Base-by-base conservation (phyloP, 2,797 vertebrate genomes). In the Oreochromis mossambicus region DNA sequence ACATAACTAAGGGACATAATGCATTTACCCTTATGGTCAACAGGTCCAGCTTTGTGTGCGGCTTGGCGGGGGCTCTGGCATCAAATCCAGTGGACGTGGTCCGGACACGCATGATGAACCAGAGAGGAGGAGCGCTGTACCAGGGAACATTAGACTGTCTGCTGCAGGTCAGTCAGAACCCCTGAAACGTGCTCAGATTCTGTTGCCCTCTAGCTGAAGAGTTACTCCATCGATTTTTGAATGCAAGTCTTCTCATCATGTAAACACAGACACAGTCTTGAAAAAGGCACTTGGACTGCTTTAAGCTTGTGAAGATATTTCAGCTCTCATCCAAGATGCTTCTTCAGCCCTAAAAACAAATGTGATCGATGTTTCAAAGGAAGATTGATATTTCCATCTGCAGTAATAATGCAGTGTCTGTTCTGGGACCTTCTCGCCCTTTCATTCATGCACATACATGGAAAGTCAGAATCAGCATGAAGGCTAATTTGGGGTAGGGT, bases 91-190 rank as follows among this genome's bases (percentile, higher is more conserved):
- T 99, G 91, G 98, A 99, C 0, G 98, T 99, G 26, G 98, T 99
- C 61, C 96, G 98, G 87, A 99, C 98, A 0, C 97, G 98, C 46
- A 98, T 98, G 97, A 99, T 99, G 98, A 99, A 99, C 96, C 98
- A 99, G 95, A 97, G 97, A 84, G 98, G 98, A 70, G 97, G 89
- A 29, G 92, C 96, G 1, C 94, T 98, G 84, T 99, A 99, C 84
- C 97, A 97, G 92, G 98, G 98, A 83, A 99, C 98, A 0, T 86
- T 99, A 94, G 98, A 98, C 82, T 98, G 98, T 58, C 94, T 99
- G 1, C 91, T 99, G 93, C 96, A 94, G 95, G 95, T 96, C 79
- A 52, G 94, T 88, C n/a, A 12, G 38, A 21, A n/a, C 24, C 8
- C 55, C 41, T 12, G 56, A 79, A 14, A 48, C 6, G 8, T 70